Evolutionary conservation across 2,797 vertebrate genomes (phyloP).

Genomic region (Octomys mimax): DNA sequence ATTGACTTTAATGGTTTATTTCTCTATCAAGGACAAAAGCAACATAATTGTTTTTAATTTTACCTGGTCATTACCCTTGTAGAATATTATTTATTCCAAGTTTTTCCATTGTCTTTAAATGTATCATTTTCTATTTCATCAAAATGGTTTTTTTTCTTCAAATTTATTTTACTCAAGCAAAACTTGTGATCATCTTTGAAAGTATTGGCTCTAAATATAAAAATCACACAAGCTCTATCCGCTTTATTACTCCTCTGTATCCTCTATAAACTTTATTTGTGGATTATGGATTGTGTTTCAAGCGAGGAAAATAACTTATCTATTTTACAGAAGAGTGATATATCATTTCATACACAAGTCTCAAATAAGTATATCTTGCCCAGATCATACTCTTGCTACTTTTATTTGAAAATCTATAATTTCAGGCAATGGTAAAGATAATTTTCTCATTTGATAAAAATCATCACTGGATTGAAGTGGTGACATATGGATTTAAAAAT

Average conservation of each 20-base stretch:
- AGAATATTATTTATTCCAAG: background rate
- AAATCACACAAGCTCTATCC: background rate
- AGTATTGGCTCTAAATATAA: constrained; percentile 8
- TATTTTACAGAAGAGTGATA: background rate
- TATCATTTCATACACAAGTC: background rate
- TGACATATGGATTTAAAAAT: background rate
- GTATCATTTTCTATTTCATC: background rate
- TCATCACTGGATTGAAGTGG: background rate
- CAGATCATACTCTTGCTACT: background rate
- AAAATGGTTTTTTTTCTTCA: background rate
- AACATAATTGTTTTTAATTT: constrained; percentile 55
- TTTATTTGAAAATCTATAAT: background rate
- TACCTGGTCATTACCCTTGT: background rate
- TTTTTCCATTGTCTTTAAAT: background rate
- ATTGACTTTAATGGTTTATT: background rate
- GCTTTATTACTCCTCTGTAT: background rate
- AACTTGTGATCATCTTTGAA: background rate
- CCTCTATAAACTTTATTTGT: background rate
- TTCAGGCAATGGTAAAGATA: background rate
- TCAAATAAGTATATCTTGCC: constrained; percentile 16
- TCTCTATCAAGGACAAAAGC: background rate
- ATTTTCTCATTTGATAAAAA: background rate
- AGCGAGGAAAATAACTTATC: background rate
- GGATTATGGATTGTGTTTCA: constrained; percentile 32
- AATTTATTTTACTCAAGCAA: constrained; percentile 7